Evolutionary conservation across 2,113 vertebrate species (phyloP), one percentile per base, ranked within the genome.

Genomic region (Fukomys damarensis): DNA sequence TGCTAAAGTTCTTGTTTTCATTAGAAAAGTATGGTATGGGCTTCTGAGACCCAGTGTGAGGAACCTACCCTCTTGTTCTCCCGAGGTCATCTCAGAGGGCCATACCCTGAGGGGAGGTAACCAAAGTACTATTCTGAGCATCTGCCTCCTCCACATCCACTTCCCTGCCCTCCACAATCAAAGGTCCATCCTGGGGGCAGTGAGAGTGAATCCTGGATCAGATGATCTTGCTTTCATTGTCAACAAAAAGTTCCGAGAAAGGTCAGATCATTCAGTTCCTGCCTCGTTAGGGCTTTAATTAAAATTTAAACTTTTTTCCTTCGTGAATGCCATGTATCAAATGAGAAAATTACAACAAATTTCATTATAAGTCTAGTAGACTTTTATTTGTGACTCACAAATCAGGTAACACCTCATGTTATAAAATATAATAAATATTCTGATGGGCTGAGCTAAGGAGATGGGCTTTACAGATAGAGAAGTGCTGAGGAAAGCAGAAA

Each of bases 271-370:
- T 97, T 96, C 85, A 76, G 72, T 76, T 46, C 72, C 79, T 49
- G 95, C 86, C 38, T 56, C 22, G 58, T 0, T 81, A 22, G 26
- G 20, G 43, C 61, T 85, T 86, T 85, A 95, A 98, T 95, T 97
- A 97, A 88, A 97, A 92, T 92, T 96, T 89, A 97, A 97, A 95
- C n/a, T 32, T 32, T 92, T 98, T 93, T 65, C 52, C 76, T 82
- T 80, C 87, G 11, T 54, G 58, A 79, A 81, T 96, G 97, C 87
- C 52, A 46, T 49, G 43, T 28, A 52, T 63, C 82, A 28, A 58
- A 35, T 35, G 65, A 83, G 65, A 83, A 83, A 72, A 59, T 83
- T 59, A 83, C 63, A 91, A 72, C 28, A 80, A 20, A 41, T 70
- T 80, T 70, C 5, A 28, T 46, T 76, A 43, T 28, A 76, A 41